A percentile compares a stretch with the other conserved stretches of the same genome.
Conservation (phyloP, 1,140 invertebrate genomes). For the Paracyclopina nana region DNA sequence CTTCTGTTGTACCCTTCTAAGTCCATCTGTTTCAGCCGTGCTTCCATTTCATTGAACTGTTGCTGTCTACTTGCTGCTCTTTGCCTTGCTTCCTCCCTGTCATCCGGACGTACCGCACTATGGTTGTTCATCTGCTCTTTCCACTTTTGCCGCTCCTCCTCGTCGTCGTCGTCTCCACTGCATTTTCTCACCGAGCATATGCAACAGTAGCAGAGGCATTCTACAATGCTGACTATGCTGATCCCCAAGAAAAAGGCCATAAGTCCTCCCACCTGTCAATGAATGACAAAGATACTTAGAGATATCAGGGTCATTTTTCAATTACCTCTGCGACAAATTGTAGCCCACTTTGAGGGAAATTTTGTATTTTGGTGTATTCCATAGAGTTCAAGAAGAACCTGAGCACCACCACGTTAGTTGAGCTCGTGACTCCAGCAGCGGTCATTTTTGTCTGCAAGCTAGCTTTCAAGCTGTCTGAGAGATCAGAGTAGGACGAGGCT, state of each 20-base stretch:
- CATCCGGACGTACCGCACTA: too few species aligned
- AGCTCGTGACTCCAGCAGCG: neutral
- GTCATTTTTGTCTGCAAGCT: neutral
- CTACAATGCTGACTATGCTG: neutral
- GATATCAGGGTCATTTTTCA: too few species aligned
- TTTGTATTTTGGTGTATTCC: neutral
- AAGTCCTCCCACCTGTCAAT: neutral
- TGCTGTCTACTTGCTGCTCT: too few species aligned
- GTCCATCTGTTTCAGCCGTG: too few species aligned
- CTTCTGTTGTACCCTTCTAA: too few species aligned
- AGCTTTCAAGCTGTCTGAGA: neutral
- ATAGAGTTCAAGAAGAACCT: constrained; percentile 3
- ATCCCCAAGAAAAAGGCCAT: constrained; percentile 3
- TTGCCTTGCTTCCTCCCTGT: too few species aligned
- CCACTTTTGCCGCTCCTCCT: neutral
- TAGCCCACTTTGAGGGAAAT: neutral
- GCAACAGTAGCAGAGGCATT: neutral
- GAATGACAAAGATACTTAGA: too few species aligned
- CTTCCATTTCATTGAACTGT: too few species aligned
- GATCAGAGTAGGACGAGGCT: neutral
- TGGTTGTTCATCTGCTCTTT: too few species aligned
- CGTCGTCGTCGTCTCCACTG: neutral
- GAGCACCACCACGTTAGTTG: neutral
- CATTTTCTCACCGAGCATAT: neutral
- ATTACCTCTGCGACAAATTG: constrained; percentile 4